These are phyloP conservation scores for Euclidia mi DNA, from an alignment of 2,888 invertebrate genomes.

Conservation along the genomic window DNA sequence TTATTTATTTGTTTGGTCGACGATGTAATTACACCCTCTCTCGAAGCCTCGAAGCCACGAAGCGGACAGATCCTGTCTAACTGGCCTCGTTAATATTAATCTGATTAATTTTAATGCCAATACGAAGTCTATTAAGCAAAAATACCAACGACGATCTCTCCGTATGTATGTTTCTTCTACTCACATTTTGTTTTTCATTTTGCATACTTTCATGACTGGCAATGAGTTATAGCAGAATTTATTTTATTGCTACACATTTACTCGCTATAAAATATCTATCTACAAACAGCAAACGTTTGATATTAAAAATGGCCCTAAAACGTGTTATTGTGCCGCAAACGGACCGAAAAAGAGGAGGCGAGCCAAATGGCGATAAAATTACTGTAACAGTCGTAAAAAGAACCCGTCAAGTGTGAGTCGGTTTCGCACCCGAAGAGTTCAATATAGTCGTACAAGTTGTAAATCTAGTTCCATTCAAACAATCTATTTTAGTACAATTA, in stretches of 20 bases:
- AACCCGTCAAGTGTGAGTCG: slow-evolving; percentile 55
- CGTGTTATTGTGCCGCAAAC: slow-evolving; percentile 53
- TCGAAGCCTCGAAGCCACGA: slow-evolving; percentile 67
- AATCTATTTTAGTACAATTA: too few species aligned
- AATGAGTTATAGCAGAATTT: slow-evolving; percentile 15
- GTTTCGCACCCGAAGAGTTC: too few species aligned
- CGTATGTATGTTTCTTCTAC: slow-evolving; percentile 26
- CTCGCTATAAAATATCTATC: slow-evolving; percentile 41
- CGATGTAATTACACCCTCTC: slow-evolving; percentile 81
- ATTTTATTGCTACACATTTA: slow-evolving; percentile 34
- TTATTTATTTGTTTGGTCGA: slow-evolving; percentile 81
- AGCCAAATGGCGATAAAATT: slow-evolving; percentile 57
- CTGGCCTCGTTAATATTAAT: slow-evolving; percentile 80
- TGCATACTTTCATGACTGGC: slow-evolving; percentile 25
- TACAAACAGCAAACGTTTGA: slow-evolving; percentile 50
- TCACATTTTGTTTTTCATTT: slow-evolving; percentile 32
- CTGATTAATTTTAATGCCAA: slow-evolving; percentile 80
- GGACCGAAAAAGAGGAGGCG: slow-evolving; percentile 53
- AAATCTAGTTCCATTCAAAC: too few species aligned
- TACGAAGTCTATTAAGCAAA: slow-evolving; percentile 54
- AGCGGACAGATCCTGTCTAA: slow-evolving; percentile 67
- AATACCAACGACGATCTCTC: slow-evolving; percentile 28
- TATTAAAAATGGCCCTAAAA: slow-evolving; percentile 49
- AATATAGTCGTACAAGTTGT: too few species aligned
- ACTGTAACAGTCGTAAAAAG: slow-evolving; percentile 59